Base-by-base conservation (phyloP, 2,888 invertebrate genomes). In the Nemoura dubitans region DNA sequence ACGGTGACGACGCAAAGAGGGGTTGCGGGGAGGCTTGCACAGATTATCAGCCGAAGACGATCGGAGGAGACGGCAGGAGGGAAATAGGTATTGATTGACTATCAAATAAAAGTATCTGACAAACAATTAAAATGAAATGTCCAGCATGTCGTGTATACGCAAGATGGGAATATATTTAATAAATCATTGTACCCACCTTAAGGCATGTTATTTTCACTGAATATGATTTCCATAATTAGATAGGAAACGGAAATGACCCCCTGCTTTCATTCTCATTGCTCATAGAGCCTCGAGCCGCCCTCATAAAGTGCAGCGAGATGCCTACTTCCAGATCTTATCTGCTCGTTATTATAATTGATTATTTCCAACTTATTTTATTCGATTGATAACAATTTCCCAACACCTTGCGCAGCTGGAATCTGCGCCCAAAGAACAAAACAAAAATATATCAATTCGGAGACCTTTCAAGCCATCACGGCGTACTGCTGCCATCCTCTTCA, bases 221-320 rank as follows among this genome's bases (percentile, higher is more conserved):
- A 78, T 78, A 59, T 21, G 59, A 59, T 59, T 59, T 59, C 16
- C 59, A 81, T 28, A 29, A 30, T 29, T 81, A 30, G 28, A 81
- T 6, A 81, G 81, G 81, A 81, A 81, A 30, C 81, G 81, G 81
- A 81, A 81, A n/a, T 59, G 59, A 59, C 59, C 59, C 59, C 59
- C 59, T 59, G 59, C 21, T 14, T 27, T 28, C 30, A 81, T 7
- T 21, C 26, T n/a, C 81, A n/a, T n/a, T 29, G 26, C 30, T 16
- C n/a, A 30, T 30, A 81, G 26, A 81, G 26, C 81, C 81, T 30
- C 29, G 2, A 29, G 81, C 81, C 81, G 7, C 81, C 81, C 81
- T 29, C 81, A 81, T 81, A 81, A 30, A 30, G 59, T 59, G 59
- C 3, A 14, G 59, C 10, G 16, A 21, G 59, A 10, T 21, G 14